Evolutionary conservation across 2,888 invertebrate species (phyloP).

Genomic region (Erannis defoliaria): DNA sequence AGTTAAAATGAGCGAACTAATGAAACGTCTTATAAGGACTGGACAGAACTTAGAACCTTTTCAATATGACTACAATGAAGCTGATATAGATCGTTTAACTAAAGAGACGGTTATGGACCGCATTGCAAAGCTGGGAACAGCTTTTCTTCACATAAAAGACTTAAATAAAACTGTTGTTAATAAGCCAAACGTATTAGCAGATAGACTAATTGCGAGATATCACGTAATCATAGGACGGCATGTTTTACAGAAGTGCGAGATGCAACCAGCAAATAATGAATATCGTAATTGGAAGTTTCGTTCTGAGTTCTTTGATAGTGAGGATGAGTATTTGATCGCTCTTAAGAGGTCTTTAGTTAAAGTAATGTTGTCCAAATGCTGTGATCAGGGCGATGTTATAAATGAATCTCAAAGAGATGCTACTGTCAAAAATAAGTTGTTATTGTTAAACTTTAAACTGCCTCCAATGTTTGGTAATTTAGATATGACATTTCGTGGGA

Average conservation of each 20-base stretch:
- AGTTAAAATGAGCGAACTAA: conserved; percentile 37
- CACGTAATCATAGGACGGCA: conserved; percentile 54
- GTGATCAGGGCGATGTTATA: conserved; percentile 31
- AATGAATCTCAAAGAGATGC: conserved; percentile 40
- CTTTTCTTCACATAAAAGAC: conserved; percentile 44
- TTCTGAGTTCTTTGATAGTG: conserved; percentile 49
- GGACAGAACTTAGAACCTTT: conserved; percentile 41
- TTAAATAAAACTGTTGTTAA: conserved; percentile 44
- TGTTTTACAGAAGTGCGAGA: conserved; percentile 45
- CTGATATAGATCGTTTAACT: conserved; percentile 46
- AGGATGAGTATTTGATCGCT: conserved; percentile 38
- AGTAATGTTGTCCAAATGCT: not conserved
- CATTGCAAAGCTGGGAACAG: conserved; percentile 46
- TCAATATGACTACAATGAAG: conserved; percentile 48
- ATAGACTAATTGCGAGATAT: conserved; percentile 54
- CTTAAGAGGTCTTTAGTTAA: conserved; percentile 50
- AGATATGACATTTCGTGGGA: conserved; percentile 48
- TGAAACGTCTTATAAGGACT: conserved; percentile 50
- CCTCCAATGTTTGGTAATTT: conserved; percentile 54
- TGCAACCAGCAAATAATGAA: conserved; percentile 10
- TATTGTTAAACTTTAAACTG: conserved; percentile 45
- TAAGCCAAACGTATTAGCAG: conserved; percentile 47
- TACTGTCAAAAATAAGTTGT: conserved; percentile 47
- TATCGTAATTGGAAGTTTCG: conserved; percentile 35
- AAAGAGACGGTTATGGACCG: conserved; percentile 47